Evolutionary conservation across 2,113 vertebrate genomes (phyloP), one percentile per base, ranked within the genome.

Genomic region (Cariama cristata): DNA sequence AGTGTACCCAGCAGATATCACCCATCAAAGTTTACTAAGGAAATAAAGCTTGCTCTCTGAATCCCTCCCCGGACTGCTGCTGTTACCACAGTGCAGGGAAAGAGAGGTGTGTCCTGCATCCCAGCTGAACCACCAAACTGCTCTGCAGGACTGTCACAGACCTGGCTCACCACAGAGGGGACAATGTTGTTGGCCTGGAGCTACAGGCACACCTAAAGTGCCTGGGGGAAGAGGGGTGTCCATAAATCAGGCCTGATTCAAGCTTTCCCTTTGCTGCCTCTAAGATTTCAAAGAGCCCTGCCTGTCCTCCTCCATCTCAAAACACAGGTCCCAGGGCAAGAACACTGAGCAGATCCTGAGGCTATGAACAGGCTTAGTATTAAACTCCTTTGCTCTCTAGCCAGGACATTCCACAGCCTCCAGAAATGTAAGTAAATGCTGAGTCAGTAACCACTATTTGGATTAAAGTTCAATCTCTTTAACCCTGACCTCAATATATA

Each of bases 391-490:
- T 89, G 60, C n/a, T 88, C 10, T 49, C 76, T 42, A 80, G 45
- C 52, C 76, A 84, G 76, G 64, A 87, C 76, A 28, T 71, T 75
- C 16, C 3, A 0, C 62, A 91, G 76, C 73, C 64, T 85, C 40
- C 64, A 79, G 52, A 75, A 79, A 81, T 52, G 14, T 58, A 90
- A 76, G 45, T 60, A 59, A 89, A 15, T 96, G 96, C 91, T 89
- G 94, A 94, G 64, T 95, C 68, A 95, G 89, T 79, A 81, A 75
- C 56, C 30, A 44, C 59, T 40, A 5, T 45, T 52, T 69, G 91
- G 95, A 96, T 96, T 96, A 91, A 44, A 74, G 82, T 69, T 60
- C 85, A 85, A 95, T 95, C 88, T 53, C 86, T 94, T 96, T 96
- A 94, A 96, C 80, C 80, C 62, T 93, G 94, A 94, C 95, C 93